These are phyloP conservation scores for Apamea anceps DNA, from an alignment of 2,888 invertebrate genomes.

Conservation along the genomic window DNA sequence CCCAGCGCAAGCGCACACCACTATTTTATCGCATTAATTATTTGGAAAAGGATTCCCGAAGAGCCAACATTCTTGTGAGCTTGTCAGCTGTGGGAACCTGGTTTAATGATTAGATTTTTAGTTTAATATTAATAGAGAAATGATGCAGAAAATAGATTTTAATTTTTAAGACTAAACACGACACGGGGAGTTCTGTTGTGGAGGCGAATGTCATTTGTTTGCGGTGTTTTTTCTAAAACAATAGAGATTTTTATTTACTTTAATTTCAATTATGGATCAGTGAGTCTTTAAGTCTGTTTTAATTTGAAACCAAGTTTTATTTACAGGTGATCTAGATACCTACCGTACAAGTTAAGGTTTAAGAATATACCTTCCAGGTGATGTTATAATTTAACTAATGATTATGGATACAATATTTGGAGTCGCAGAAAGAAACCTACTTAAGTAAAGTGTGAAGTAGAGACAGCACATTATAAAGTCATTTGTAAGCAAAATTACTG, in stretches of 20 bases:
- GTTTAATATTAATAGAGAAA: conserved; percentile 37
- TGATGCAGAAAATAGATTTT: background rate
- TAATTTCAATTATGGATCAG: no score
- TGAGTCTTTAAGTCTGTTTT: background rate
- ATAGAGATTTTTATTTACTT: background rate
- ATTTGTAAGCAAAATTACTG: no score
- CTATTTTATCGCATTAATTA: conserved; percentile 91
- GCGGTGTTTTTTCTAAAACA: background rate
- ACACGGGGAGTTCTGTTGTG: background rate
- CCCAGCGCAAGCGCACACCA: conserved; percentile 79
- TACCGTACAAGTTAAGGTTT: background rate
- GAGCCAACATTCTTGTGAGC: conserved; percentile 80
- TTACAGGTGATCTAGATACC: background rate
- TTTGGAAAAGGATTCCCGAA: conserved; percentile 88
- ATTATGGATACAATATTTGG: background rate
- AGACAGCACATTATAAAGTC: no score
- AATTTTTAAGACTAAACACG: background rate
- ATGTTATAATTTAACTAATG: no score
- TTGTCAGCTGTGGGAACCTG: conserved; percentile 82
- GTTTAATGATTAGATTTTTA: conserved; percentile 52
- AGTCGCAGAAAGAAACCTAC: background rate
- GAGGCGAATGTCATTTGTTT: background rate
- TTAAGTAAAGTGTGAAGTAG: no score
- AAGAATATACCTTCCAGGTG: no score
- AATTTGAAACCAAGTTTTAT: background rate